phyloP scores from a whole-genome alignment of 2,113 vertebrate species.

The Pithys albifrons region DNA sequence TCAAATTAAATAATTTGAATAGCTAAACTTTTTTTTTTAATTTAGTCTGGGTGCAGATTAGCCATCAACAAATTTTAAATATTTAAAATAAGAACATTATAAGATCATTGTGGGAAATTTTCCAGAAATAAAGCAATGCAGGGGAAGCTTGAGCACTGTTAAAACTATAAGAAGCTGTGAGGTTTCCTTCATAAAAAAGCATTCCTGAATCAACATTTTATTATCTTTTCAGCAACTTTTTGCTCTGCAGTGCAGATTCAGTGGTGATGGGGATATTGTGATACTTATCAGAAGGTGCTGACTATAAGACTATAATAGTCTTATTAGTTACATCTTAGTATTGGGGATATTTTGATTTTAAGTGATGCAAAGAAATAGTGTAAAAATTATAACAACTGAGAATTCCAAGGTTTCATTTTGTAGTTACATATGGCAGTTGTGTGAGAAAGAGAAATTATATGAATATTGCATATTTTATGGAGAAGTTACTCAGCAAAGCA shows the following conservation, averaged over 20 bases:
- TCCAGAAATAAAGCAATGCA: neutral
- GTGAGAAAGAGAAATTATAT: neutral
- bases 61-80: neutral
- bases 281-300: neutral
- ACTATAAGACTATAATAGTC: neutral
- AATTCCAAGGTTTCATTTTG: neutral
- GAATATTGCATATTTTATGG: neutral
- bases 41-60: neutral
- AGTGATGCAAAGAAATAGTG: neutral
- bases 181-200: neutral
- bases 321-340: neutral
- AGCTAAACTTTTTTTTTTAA: neutral
- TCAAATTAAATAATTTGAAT: neutral
- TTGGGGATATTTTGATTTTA: neutral
- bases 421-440: neutral
- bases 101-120: neutral
- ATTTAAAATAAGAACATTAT: neutral
- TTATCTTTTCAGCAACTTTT: neutral
- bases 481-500: neutral
- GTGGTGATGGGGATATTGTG: neutral
- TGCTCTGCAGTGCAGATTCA: fast-evolving
- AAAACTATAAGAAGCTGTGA: neutral
- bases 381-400: neutral
- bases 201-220: neutral
- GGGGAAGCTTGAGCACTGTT: neutral